phyloP scores from a whole-genome alignment of 2,113 vertebrate genomes.

The Sceloporus undulatus region DNA sequence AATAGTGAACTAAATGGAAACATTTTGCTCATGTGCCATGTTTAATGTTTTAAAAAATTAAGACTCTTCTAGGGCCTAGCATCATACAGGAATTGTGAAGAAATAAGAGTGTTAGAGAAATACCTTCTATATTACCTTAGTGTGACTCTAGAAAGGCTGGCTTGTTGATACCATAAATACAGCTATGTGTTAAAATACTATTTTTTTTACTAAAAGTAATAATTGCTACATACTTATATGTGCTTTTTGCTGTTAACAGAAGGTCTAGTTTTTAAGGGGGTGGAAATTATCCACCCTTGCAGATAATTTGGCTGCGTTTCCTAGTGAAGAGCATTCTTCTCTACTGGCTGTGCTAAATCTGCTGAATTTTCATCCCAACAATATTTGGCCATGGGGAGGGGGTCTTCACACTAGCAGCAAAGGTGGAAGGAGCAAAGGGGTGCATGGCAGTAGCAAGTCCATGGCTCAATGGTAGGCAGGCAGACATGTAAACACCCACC shows the following conservation, averaged over 20 bases:
- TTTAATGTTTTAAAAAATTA: background rate
- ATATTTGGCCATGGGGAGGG: too few relatives aligned
- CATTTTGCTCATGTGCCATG: constrained; percentile 12
- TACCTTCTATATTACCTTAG: background rate
- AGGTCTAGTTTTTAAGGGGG: too few relatives aligned
- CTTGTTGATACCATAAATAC: background rate
- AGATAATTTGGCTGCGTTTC: too few relatives aligned
- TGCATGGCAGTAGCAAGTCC: too few relatives aligned
- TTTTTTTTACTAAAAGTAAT: background rate
- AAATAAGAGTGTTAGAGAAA: background rate
- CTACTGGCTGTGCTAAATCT: too few relatives aligned
- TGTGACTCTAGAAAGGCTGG: background rate
- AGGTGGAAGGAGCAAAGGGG: too few relatives aligned
- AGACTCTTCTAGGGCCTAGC: background rate
- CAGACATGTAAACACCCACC: too few relatives aligned
- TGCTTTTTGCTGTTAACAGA: background rate
- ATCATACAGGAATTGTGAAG: accelerated
- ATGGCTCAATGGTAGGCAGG: too few relatives aligned
- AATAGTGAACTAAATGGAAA: constrained; percentile 24
- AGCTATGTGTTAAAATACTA: background rate
- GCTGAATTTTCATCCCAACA: too few relatives aligned
- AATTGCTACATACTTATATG: background rate
- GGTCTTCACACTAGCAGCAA: too few relatives aligned
- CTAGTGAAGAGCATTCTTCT: too few relatives aligned
- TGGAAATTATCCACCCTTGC: too few relatives aligned